Percentiles rank a stretch among this genome's conserved stretches.
phyloP scores from a whole-genome alignment of 2,797 vertebrate species.

The Odontamblyopus lacepedii region DNA sequence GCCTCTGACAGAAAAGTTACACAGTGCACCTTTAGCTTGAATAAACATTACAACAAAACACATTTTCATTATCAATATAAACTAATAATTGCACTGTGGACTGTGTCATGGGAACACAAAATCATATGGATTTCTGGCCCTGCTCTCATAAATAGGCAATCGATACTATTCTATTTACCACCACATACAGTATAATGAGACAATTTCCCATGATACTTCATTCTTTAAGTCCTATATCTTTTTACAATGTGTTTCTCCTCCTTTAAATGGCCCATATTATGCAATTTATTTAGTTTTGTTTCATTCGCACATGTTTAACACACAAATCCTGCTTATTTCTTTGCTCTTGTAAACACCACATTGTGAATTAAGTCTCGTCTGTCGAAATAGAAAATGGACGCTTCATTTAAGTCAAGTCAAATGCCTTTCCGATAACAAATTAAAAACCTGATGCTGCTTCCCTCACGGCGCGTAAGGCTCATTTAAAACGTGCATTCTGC shows the following conservation, averaged over 20 bases:
- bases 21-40: too few relatives aligned
- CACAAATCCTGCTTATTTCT: too few relatives aligned
- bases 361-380: constrained; percentile 23
- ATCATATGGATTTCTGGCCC: neutral
- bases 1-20: too few relatives aligned
- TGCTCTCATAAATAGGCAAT: neutral
- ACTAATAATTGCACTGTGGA: too few relatives aligned
- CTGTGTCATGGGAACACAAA: neutral
- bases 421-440: constrained; percentile 26
- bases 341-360: neutral
- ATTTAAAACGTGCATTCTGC: constrained; percentile 42
- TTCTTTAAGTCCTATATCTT: neutral
- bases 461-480: constrained; percentile 4
- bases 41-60: too few relatives aligned
- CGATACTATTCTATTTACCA: neutral
- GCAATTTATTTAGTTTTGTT: too few relatives aligned
- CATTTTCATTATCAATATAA: too few relatives aligned
- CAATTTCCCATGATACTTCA: neutral
- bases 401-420: constrained; percentile 22
- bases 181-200: neutral
- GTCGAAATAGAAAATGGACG: constrained; percentile 20
- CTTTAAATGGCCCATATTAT: neutral
- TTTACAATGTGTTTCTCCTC: neutral
- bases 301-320: too few relatives aligned
- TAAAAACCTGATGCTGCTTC: constrained; percentile 19